Percentiles rank a stretch among this genome's conserved stretches.
phyloP scores from a whole-genome alignment of 1,140 invertebrate species.

The Cylas formicarius region DNA sequence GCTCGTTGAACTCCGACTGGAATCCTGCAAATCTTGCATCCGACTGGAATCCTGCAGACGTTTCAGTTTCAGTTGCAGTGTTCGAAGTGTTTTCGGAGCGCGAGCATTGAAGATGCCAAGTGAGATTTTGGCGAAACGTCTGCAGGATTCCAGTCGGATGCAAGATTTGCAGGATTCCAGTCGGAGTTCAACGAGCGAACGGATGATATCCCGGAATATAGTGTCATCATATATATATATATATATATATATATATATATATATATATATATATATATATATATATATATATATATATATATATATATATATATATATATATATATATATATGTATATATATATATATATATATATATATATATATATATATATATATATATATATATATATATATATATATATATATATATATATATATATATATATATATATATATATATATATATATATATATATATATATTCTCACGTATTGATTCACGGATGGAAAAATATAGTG shows the following conservation, averaged over 20 bases:
- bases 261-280: constrained; percentile 9
- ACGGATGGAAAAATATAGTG: too few relatives aligned
- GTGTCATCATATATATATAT: constrained; percentile 1
- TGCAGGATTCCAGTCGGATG: too few relatives aligned
- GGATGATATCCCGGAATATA: too few relatives aligned
- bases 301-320: constrained; percentile 10
- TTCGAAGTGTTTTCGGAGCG: too few relatives aligned
- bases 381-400: constrained; percentile 11
- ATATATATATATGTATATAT: constrained; percentile 11
- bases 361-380: constrained; percentile 11
- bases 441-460: constrained; percentile 12
- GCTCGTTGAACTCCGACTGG: too few relatives aligned
- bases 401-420: constrained; percentile 12
- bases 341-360: constrained; percentile 11
- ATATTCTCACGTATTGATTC: not conserved
- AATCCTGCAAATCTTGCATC: too few relatives aligned
- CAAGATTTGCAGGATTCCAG: too few relatives aligned
- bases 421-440: constrained; percentile 12
- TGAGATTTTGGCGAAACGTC: too few relatives aligned
- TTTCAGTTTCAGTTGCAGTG: too few relatives aligned
- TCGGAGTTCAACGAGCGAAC: too few relatives aligned
- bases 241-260: constrained; percentile 12
- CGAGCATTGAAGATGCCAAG: too few relatives aligned
- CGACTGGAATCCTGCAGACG: too few relatives aligned
- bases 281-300: constrained; percentile 12